A percentile compares a stretch with the other conserved stretches of the same genome.
Conservation (phyloP, 2,113 vertebrate species). For the Caloenas nicobarica region DNA sequence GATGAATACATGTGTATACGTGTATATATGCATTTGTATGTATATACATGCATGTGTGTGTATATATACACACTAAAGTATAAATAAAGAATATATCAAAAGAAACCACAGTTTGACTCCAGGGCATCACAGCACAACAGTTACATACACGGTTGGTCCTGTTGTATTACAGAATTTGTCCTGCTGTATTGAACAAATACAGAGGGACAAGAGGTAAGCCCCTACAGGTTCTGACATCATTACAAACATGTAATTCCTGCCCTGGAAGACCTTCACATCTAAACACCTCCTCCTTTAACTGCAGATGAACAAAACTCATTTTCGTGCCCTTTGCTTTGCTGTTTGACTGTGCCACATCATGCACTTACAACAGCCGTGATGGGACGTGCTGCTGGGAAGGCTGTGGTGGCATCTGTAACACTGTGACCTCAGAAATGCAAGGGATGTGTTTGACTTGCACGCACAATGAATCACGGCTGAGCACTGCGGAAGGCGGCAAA, state of each 20-base stretch:
- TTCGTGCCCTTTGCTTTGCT: background rate
- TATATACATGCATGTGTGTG: background rate
- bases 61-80: background rate
- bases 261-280: background rate
- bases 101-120: background rate
- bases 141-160: background rate
- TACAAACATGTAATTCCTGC: background rate
- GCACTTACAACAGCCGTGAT: background rate
- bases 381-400: background rate
- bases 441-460: background rate
- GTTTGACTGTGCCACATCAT: fast-evolving
- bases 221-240: background rate
- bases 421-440: background rate
- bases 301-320: background rate
- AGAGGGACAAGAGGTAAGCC: background rate
- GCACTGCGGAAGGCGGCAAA: background rate
- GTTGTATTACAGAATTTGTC: background rate
- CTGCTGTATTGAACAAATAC: background rate
- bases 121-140: background rate
- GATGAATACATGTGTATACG: background rate
- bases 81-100: background rate
- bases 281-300: background rate
- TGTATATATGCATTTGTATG: background rate
- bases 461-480: background rate
- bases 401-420: background rate